Evolutionary conservation across 2,113 vertebrate genomes (phyloP), one percentile per base, ranked within the genome.

Genomic region (Hydropotes inermis): DNA sequence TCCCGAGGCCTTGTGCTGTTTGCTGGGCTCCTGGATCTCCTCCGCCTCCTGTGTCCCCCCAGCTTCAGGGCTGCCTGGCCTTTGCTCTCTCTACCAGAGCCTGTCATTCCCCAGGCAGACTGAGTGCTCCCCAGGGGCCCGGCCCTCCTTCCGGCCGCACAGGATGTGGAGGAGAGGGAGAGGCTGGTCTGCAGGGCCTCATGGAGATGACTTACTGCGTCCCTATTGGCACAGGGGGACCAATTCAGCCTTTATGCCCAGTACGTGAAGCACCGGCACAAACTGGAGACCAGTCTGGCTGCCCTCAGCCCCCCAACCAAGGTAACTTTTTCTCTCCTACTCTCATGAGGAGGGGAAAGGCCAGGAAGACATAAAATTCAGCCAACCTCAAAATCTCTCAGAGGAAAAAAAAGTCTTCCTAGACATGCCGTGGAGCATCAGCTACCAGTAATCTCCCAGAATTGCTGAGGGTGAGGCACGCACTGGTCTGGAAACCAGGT

Each of bases 161-260:
- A 74, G 33, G 67, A 83, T 47, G 19, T 25, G 8, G 5, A 74
- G 23, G 28, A 13, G 11, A 54, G 30, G 57, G 55, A 61, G 14
- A 27, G 19, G 16, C 82, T 28, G 6, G 15, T 55, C 87, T 87
- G 43, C 33, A 19, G n/a, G 30, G 7, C 60, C 78, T 92, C 70
- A 30, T 15, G 17, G 14, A 9, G 52, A 70, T 10, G 19, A 43
- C 82, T 91, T 39, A 43, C 30, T 33, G 89, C 85, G 94, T 97
- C 47, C 16, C 61, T 78, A 3, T 33, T 36, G 78, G 12, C 28
- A 12, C 92, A 99, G 99, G 98, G 99, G 93, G 99, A 99, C 79
- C 99, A 99, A 97, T 99, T 99, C 70, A 98, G 99, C 54, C 99
- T 99, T 93, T 99, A 99, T 43, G 99, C 99, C 79, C 99, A 99